phyloP scores from a whole-genome alignment of 2,797 vertebrate species.

The Sebastes trivittatus region DNA sequence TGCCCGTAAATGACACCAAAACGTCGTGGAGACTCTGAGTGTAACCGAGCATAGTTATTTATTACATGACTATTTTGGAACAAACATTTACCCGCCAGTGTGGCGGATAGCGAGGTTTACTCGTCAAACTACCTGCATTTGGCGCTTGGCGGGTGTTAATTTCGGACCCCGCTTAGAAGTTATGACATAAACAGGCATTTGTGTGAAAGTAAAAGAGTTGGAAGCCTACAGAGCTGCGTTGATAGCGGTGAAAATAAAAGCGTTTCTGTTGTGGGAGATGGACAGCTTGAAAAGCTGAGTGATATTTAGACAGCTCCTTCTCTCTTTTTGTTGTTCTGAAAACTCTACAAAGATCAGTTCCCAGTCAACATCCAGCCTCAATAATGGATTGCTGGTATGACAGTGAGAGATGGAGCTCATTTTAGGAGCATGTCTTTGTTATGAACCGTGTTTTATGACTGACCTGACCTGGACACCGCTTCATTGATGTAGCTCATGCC shows the following conservation, averaged over 20 bases:
- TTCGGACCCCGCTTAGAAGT: not conserved
- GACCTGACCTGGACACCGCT: slow-evolving; percentile 60
- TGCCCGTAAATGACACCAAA: too few relatives aligned
- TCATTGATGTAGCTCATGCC: slow-evolving; percentile 63
- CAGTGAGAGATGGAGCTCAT: slow-evolving; percentile 6
- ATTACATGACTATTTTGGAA: too few relatives aligned
- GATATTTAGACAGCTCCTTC: not conserved
- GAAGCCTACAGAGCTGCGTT: not conserved
- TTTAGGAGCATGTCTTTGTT: slow-evolving; percentile 25
- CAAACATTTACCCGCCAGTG: too few relatives aligned
- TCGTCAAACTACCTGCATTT: too few relatives aligned
- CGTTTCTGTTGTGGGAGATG: not conserved
- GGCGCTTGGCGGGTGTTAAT: too few relatives aligned
- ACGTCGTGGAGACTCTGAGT: too few relatives aligned
- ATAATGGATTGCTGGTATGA: not conserved
- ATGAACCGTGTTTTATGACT: slow-evolving; percentile 44
- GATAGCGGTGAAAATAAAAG: not conserved
- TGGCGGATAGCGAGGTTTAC: too few relatives aligned
- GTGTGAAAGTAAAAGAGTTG: not conserved
- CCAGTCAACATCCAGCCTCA: not conserved
- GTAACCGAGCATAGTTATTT: too few relatives aligned
- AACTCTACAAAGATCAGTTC: not conserved
- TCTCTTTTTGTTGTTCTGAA: not conserved
- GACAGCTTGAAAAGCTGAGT: slow-evolving; percentile 1
- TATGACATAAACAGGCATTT: not conserved